Conservation (phyloP, 2,113 vertebrate genomes). For the Thryonomys swinderianus region DNA sequence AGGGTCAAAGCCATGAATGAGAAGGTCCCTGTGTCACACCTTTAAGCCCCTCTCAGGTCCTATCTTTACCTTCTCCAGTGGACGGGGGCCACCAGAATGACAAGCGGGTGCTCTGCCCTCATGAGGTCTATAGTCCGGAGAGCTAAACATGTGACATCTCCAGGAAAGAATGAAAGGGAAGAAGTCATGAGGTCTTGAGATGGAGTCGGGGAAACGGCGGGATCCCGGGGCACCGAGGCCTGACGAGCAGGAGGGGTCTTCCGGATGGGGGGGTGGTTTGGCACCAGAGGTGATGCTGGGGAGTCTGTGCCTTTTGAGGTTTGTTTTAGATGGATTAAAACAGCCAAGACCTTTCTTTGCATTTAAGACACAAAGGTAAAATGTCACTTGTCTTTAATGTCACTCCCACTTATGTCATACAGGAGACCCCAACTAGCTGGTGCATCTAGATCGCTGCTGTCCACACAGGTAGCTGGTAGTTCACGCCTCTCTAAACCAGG, state of each 20-base stretch:
- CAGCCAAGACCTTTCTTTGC: not conserved
- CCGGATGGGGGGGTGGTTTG: not conserved
- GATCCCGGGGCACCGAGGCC: not conserved
- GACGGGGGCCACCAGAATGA: not conserved
- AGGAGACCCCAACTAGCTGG: not conserved
- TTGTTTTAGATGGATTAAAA: slow-evolving; percentile 4
- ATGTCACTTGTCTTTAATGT: not conserved
- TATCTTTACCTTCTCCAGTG: not conserved
- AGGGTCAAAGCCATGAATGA: not conserved
- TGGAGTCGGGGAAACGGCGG: not conserved
- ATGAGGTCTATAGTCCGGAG: not conserved
- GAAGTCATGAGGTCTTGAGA: not conserved
- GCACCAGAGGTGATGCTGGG: not conserved
- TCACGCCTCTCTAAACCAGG: not conserved
- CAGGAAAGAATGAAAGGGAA: not conserved
- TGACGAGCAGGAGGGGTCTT: fast-evolving
- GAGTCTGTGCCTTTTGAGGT: not conserved
- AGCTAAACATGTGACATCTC: not conserved
- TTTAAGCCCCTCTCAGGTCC: not conserved
- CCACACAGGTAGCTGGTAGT: not conserved
- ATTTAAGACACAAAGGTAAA: not conserved
- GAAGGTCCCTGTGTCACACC: not conserved
- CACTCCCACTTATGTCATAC: not conserved
- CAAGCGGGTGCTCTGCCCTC: not conserved
- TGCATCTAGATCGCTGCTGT: not conserved